Percentiles rank a stretch among this genome's conserved stretches.
Evolutionary conservation across 2,797 vertebrate species (phyloP).

Genomic region (Lithobates sylvaticus): DNA sequence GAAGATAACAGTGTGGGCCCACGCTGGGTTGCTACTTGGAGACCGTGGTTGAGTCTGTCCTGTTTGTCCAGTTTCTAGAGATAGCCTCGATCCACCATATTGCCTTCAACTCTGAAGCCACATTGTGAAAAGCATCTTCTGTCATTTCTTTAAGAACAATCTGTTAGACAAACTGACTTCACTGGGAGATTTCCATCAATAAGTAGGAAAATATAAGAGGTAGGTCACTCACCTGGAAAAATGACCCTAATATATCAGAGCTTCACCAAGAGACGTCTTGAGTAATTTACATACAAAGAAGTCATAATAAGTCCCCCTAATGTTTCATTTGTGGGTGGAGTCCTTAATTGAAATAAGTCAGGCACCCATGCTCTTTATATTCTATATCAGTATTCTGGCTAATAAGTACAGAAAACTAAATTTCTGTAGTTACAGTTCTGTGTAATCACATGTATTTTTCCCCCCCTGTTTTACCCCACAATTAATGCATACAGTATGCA

Average conservation of each 20-base stretch:
- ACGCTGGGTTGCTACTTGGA: too few species aligned
- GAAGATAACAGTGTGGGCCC: too few species aligned
- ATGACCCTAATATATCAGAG: too few species aligned
- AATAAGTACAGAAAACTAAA: background rate
- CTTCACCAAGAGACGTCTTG: background rate
- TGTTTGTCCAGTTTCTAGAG: background rate
- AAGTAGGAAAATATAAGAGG: background rate
- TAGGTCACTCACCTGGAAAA: background rate
- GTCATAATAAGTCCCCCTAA: background rate
- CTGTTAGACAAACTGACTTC: background rate
- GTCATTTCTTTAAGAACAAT: background rate
- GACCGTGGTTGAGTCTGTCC: background rate
- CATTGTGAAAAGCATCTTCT: background rate
- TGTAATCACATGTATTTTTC: background rate
- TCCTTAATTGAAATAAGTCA: background rate
- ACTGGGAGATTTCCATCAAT: background rate
- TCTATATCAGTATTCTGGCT: background rate
- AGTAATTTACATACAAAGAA: background rate
- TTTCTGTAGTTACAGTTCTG: background rate
- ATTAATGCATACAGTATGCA: background rate
- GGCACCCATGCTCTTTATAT: background rate
- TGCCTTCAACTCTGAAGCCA: background rate
- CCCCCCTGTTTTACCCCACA: background rate
- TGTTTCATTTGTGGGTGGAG: background rate
- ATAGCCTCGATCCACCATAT: background rate